Conservation (phyloP, 2,888 invertebrate species). For the Coelinius sp. region DNA sequence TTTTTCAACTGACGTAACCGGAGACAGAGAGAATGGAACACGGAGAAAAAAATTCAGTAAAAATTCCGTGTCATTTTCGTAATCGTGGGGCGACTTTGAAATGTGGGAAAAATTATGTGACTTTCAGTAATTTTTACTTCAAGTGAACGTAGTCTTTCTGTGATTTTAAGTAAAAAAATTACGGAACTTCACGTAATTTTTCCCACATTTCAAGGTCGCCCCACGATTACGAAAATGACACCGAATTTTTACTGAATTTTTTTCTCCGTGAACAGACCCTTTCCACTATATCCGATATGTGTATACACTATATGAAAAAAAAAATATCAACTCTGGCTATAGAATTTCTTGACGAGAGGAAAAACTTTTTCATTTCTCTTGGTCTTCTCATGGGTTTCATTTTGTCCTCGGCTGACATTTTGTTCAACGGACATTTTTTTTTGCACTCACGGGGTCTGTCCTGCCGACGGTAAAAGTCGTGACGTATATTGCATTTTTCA, state of each 20-base stretch:
- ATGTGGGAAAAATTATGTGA: no score
- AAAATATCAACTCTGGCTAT: neutral
- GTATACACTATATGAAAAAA: neutral
- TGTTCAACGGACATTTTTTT: neutral
- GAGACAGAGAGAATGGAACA: neutral
- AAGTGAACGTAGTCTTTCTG: no score
- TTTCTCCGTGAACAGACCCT: neutral
- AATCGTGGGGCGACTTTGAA: no score
- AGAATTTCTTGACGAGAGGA: constrained; percentile 4
- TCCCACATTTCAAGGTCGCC: no score
- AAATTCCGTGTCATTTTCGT: no score
- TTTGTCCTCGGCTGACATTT: neutral
- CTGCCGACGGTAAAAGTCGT: neutral
- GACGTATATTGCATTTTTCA: constrained; percentile 12
- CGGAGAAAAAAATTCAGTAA: no score
- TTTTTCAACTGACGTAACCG: constrained; percentile 5
- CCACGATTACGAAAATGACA: no score
- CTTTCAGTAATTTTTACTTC: no score
- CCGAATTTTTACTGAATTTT: no score
- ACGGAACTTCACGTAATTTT: no score
- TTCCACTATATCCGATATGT: neutral
- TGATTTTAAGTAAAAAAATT: no score
- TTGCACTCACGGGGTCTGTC: neutral
- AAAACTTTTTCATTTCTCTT: neutral
- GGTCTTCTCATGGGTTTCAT: neutral